Percentiles rank a stretch among this genome's conserved stretches.
Evolutionary conservation across 2,797 vertebrate genomes (phyloP).

Genomic region (Darevskia nairensis): DNA sequence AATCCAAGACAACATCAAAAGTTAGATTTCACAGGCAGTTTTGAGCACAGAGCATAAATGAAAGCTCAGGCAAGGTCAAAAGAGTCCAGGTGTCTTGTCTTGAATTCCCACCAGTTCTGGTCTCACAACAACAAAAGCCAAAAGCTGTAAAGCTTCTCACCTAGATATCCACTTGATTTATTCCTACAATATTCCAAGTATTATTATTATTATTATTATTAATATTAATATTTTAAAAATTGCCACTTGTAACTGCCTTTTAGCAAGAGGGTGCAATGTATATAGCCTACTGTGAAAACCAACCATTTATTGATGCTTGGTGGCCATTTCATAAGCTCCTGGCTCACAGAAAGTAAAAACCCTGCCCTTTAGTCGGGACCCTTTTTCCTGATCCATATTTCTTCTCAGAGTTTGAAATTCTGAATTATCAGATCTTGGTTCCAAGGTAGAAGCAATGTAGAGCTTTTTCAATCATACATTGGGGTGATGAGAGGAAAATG

Average conservation of each 20-base stretch:
- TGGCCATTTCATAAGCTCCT: background rate
- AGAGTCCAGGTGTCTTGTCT: background rate
- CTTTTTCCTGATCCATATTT: background rate
- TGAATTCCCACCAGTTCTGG: fast-evolving
- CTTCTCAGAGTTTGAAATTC: too few relatives aligned
- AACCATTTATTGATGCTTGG: background rate
- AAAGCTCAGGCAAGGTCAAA: constrained; percentile 6
- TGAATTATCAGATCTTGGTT: too few relatives aligned
- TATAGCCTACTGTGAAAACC: background rate
- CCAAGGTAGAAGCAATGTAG: too few relatives aligned
- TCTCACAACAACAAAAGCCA: background rate
- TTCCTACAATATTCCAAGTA: background rate
- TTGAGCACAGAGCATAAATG: background rate
- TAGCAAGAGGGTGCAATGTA: background rate
- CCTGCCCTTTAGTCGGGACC: background rate
- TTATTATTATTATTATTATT: background rate
- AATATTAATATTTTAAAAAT: background rate
- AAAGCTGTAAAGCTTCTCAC: background rate
- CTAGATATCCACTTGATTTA: background rate
- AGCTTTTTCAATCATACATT: too few relatives aligned
- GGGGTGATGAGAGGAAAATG: too few relatives aligned
- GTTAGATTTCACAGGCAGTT: background rate
- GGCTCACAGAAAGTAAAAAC: background rate
- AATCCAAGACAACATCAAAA: constrained; percentile 30
- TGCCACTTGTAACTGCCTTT: background rate